These are phyloP conservation scores for Bombus fervidus DNA, from an alignment of 1,140 invertebrate genomes.

Conservation along the genomic window DNA sequence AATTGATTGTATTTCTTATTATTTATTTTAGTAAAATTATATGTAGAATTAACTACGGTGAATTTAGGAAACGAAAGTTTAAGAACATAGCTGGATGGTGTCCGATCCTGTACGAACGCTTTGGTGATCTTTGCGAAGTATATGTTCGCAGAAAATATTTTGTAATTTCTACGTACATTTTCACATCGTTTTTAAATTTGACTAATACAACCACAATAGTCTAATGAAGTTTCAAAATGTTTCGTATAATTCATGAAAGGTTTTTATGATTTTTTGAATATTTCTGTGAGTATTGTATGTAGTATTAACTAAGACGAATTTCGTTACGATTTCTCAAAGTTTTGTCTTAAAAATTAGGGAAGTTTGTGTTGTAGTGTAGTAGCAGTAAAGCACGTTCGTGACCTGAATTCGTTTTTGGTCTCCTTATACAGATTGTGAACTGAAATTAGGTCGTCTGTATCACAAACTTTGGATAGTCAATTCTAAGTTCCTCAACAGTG, in stretches of 20 bases:
- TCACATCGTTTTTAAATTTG: background rate
- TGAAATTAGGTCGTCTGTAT: background rate
- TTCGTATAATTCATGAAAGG: background rate
- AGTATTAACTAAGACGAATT: background rate
- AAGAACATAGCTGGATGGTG: too few species aligned
- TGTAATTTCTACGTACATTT: background rate
- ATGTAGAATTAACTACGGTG: too few species aligned
- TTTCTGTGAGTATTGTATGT: background rate
- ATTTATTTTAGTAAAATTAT: too few species aligned
- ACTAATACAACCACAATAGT: background rate
- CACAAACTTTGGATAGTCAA: background rate
- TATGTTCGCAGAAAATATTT: too few species aligned
- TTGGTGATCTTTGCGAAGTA: too few species aligned
- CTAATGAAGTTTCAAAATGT: background rate
- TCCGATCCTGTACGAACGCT: too few species aligned
- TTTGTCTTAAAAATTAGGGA: background rate
- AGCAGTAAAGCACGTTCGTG: background rate
- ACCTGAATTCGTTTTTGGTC: background rate
- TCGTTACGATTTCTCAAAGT: background rate
- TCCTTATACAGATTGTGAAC: background rate
- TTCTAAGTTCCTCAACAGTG: background rate
- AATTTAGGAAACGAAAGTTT: too few species aligned
- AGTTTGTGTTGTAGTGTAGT: background rate
- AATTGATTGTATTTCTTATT: too few species aligned
- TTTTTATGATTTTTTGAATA: too few species aligned